Evolutionary conservation across 2,113 vertebrate genomes (phyloP).

Genomic region (Elachura formosa): DNA sequence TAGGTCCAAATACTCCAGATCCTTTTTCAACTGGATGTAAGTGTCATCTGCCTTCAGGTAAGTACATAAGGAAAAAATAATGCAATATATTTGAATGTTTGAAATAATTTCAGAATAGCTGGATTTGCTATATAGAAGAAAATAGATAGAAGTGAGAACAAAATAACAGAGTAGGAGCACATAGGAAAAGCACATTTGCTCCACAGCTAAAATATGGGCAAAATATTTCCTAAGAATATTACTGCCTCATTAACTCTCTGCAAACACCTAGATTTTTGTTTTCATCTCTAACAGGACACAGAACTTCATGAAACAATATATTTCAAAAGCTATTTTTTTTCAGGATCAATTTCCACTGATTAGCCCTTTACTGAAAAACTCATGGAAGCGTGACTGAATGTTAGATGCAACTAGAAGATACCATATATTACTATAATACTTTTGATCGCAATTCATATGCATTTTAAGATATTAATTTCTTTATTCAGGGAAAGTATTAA

Average conservation of each 20-base stretch:
- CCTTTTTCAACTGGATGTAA: slow-evolving; percentile 97
- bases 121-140: background rate
- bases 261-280: background rate
- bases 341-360: background rate
- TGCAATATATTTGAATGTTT: background rate
- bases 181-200: background rate
- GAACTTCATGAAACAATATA: background rate
- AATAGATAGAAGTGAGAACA: background rate
- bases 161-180: slow-evolving; percentile 4
- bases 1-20: slow-evolving; percentile 97
- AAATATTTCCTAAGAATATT: background rate
- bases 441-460: background rate
- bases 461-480: background rate
- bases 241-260: background rate
- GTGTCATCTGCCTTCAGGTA: slow-evolving; percentile 92
- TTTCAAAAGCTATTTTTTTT: background rate
- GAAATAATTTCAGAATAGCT: background rate
- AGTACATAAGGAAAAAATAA: slow-evolving; percentile 67
- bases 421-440: background rate
- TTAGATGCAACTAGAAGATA: background rate
- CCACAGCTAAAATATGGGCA: slow-evolving; percentile 5
- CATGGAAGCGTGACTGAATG: background rate
- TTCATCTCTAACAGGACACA: background rate
- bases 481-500: background rate
- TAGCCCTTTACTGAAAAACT: background rate